Percentiles rank a stretch among this genome's conserved stretches.
Evolutionary conservation across 2,888 invertebrate species (phyloP).

Genomic region (Brachyopa scutellaris): DNA sequence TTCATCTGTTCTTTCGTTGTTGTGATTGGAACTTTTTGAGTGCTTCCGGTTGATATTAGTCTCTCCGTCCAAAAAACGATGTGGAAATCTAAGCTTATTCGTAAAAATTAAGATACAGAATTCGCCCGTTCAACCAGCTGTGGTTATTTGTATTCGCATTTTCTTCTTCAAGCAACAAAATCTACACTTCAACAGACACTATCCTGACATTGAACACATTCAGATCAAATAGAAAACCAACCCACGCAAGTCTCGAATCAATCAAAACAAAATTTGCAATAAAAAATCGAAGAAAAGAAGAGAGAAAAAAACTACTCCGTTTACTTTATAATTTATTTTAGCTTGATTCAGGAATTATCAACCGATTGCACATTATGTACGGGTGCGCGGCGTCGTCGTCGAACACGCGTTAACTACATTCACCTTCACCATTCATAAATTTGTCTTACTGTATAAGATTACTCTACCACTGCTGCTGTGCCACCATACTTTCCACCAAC

Average conservation of each 20-base stretch:
- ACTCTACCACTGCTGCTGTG: background rate
- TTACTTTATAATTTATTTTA: background rate
- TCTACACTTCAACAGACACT: too few species aligned
- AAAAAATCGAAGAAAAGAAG: background rate
- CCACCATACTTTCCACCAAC: background rate
- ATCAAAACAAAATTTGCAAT: background rate
- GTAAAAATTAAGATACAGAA: too few species aligned
- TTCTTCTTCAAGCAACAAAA: too few species aligned
- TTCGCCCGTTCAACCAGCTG: too few species aligned
- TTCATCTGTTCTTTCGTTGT: too few species aligned
- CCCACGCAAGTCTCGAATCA: too few species aligned
- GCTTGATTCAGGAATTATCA: background rate
- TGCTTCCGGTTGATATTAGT: too few species aligned
- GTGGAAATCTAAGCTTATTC: too few species aligned
- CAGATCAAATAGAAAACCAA: background rate
- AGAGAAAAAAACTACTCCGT: background rate
- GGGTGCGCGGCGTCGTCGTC: background rate
- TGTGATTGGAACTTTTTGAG: too few species aligned
- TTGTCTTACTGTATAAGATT: constrained; percentile 11
- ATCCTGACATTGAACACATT: constrained; percentile 20
- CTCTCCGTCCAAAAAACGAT: too few species aligned
- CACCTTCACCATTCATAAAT: constrained; percentile 28
- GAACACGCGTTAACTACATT: constrained; percentile 17
- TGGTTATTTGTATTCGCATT: too few species aligned
- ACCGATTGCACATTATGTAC: background rate